Conservation (phyloP, 2,888 invertebrate species). For the Leucoma salicis region DNA sequence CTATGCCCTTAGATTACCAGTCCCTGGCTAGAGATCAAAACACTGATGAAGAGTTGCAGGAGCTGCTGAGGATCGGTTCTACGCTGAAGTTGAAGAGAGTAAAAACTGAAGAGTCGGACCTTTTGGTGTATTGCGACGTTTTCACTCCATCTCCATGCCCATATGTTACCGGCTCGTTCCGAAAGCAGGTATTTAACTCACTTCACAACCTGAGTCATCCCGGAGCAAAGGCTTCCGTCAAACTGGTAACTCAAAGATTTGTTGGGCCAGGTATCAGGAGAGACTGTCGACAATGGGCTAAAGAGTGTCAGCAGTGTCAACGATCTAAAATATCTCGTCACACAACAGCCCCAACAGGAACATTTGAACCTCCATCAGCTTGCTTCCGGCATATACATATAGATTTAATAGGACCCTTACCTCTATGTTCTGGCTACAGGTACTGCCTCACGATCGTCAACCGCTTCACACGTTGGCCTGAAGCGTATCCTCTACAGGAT, state of each 20-base stretch:
- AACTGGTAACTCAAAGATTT: constrained; percentile 39
- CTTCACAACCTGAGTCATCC: constrained; percentile 8
- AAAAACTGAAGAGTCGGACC: fast-evolving
- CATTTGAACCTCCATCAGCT: no score
- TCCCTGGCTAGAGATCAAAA: background rate
- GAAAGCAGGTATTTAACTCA: constrained; percentile 1
- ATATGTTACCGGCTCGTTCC: background rate
- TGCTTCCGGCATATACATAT: no score
- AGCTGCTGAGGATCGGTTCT: background rate
- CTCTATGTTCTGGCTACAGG: no score
- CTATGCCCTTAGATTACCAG: background rate
- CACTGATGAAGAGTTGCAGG: background rate
- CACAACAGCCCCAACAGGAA: no score
- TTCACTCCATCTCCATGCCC: background rate
- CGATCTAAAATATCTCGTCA: constrained; percentile 38
- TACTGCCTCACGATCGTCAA: no score
- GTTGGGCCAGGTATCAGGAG: constrained; percentile 49
- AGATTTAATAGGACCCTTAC: no score
- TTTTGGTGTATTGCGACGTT: constrained; percentile 1
- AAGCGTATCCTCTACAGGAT: constrained; percentile 24
- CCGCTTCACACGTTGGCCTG: constrained; percentile 49
- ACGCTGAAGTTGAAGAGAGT: background rate
- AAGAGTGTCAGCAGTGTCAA: constrained; percentile 37
- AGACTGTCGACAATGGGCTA: constrained; percentile 44
- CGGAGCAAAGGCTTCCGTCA: constrained; percentile 4